Conservation (phyloP, 1,140 invertebrate species). For the Tetramorium simillimum region DNA sequence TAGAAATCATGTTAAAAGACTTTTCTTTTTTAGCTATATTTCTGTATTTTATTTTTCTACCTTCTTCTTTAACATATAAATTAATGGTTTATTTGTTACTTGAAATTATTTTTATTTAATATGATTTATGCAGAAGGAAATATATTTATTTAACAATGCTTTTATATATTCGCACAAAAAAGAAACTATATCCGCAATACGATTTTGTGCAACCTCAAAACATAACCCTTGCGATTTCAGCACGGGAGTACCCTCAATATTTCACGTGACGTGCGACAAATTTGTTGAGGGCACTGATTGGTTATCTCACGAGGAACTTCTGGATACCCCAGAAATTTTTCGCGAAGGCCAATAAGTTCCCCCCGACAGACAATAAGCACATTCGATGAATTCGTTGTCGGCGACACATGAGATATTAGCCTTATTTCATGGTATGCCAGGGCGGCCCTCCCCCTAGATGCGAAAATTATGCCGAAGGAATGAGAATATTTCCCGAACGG, state of each 20-base stretch:
- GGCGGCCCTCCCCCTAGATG: neutral
- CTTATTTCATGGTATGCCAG: neutral
- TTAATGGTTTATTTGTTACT: neutral
- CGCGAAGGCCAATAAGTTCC: neutral
- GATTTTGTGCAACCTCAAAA: neutral
- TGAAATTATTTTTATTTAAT: constrained; percentile 1
- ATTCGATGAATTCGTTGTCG: constrained; percentile 20
- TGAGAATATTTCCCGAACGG: neutral
- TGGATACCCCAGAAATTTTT: constrained; percentile 35
- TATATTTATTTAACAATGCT: neutral
- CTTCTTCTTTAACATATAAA: neutral
- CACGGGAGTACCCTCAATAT: neutral
- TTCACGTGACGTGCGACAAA: constrained; percentile 7
- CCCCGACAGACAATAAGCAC: constrained; percentile 34
- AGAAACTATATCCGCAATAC: neutral
- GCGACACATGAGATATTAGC: constrained; percentile 37
- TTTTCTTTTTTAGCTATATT: neutral
- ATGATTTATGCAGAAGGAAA: neutral
- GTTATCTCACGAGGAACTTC: constrained; percentile 24
- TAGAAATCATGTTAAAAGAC: neutral
- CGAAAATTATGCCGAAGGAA: constrained; percentile 26
- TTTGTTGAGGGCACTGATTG: constrained; percentile 33
- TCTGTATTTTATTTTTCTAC: neutral
- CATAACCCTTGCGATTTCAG: constrained; percentile 6
- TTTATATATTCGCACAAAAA: neutral